Conservation (phyloP, 2,113 vertebrate genomes). For the Chloropsis hardwickii region DNA sequence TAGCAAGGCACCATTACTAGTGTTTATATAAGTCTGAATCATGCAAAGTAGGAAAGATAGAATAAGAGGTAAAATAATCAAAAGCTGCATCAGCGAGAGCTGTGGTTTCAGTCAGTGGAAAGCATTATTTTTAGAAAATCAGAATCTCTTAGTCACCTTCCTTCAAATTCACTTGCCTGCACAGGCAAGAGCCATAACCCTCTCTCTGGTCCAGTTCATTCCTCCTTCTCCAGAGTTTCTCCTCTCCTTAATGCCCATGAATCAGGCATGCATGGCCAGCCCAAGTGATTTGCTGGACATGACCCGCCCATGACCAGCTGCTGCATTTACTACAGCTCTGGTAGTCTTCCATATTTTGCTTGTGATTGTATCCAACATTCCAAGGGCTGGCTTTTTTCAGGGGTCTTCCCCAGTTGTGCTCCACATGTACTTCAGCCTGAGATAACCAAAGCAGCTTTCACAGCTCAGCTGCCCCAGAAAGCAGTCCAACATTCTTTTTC, state of each 20-base stretch:
- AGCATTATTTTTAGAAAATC: slow-evolving; percentile 5
- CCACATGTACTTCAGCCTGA: neutral
- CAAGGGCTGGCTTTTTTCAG: neutral
- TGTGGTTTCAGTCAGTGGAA: neutral
- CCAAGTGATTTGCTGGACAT: neutral
- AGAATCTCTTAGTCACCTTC: neutral
- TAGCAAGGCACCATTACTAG: neutral
- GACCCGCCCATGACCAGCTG: neutral
- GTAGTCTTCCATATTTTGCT: neutral
- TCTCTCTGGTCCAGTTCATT: neutral
- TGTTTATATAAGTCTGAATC: slow-evolving; percentile 8
- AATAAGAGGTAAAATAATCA: slow-evolving; percentile 14
- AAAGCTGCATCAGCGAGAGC: neutral
- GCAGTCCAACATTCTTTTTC: neutral
- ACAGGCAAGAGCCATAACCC: neutral
- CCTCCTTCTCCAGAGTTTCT: neutral
- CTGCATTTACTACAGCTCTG: neutral
- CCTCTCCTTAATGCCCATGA: neutral
- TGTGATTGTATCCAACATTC: neutral
- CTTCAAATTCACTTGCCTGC: neutral
- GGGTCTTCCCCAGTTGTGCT: neutral
- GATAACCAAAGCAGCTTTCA: neutral
- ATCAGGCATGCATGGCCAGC: fast-evolving
- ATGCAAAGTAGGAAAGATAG: neutral
- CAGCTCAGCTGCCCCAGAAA: neutral